phyloP scores from a whole-genome alignment of 2,888 invertebrate genomes.

The Mechanitis mazaeus region DNA sequence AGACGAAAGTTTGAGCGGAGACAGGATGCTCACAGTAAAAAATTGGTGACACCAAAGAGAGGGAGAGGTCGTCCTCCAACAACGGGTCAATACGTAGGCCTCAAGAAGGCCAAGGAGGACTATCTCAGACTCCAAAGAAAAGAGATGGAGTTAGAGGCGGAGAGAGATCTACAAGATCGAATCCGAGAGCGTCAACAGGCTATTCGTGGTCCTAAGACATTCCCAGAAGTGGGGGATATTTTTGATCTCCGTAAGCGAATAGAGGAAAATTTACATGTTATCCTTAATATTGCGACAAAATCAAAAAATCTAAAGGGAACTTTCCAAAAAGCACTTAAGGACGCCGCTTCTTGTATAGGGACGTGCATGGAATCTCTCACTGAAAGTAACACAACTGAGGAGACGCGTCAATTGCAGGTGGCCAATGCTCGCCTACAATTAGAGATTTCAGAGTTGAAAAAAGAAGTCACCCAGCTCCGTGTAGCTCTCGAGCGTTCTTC shows the following conservation, averaged over 20 bases:
- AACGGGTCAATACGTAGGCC: not conserved
- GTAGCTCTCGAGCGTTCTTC: not conserved
- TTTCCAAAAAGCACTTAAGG: not conserved
- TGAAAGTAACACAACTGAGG: not conserved
- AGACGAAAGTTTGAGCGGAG: too few relatives aligned
- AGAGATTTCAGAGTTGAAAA: not conserved
- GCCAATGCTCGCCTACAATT: not conserved
- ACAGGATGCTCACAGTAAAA: too few relatives aligned
- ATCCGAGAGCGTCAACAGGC: not conserved
- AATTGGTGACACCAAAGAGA: not conserved
- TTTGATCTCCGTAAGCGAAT: not conserved
- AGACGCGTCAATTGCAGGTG: not conserved
- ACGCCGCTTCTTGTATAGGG: not conserved
- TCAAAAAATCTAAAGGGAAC: constrained; percentile 8
- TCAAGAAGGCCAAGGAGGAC: not conserved
- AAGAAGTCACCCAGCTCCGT: not conserved
- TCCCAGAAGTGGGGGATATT: not conserved
- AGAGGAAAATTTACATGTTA: not conserved
- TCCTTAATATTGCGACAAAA: not conserved
- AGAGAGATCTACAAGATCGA: not conserved
- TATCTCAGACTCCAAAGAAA: too few relatives aligned
- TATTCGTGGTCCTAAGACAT: too few relatives aligned
- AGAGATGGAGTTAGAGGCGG: not conserved
- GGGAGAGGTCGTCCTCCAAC: not conserved
- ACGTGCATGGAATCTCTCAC: not conserved